Evolutionary conservation across 2,888 invertebrate genomes (phyloP).

Genomic region (Chaitophorus viminalis): DNA sequence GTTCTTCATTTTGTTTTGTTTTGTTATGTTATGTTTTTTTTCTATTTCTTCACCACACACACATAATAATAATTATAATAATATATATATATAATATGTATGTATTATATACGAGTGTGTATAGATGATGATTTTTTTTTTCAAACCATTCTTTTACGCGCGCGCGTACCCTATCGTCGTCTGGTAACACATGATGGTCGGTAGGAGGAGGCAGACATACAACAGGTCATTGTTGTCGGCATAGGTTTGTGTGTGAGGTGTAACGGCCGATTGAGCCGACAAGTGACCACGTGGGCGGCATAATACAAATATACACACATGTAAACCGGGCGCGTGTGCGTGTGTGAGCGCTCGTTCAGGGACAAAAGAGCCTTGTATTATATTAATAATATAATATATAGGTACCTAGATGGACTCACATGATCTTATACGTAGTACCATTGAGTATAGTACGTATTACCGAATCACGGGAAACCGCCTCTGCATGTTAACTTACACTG

Average conservation of each 20-base stretch:
- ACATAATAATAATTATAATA: neutral
- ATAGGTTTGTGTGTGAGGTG: conserved; percentile 1
- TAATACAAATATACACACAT: neutral
- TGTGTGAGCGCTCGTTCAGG: neutral
- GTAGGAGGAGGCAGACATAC: neutral
- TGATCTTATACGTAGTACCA: neutral
- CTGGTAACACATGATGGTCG: neutral
- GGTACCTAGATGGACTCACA: neutral
- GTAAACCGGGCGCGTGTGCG: too few species aligned
- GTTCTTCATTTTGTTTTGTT: neutral
- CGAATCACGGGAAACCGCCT: neutral
- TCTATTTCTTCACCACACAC: neutral
- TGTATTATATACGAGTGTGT: neutral
- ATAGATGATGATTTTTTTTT: conserved; percentile 29
- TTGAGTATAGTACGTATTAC: too few species aligned
- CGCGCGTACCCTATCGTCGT: neutral
- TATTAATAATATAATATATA: too few species aligned
- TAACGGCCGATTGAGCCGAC: neutral
- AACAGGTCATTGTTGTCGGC: conserved; percentile 45
- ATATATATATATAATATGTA: neutral
- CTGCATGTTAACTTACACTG: neutral
- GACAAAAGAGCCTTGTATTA: conserved; percentile 17
- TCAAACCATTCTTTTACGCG: neutral
- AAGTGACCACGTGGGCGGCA: conserved; percentile 51
- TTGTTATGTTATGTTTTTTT: neutral